Percentiles rank a stretch among this genome's conserved stretches.
Evolutionary conservation across 2,113 vertebrate genomes (phyloP).

Genomic region (Strix aluco): DNA sequence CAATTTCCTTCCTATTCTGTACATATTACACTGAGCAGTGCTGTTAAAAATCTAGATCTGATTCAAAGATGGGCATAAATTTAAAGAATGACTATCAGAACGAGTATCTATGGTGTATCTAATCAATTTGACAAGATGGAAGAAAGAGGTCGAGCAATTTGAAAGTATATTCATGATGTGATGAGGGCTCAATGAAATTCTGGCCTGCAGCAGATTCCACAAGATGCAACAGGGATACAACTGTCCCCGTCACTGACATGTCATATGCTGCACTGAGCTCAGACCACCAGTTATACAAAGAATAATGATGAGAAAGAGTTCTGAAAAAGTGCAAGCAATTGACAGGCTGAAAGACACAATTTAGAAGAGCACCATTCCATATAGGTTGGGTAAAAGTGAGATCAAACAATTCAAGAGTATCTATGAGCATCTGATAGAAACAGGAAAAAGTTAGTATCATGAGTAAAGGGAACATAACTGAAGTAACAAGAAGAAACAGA

Average conservation of each 20-base stretch:
- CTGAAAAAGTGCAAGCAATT: not conserved
- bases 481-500: not conserved
- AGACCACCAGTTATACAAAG: not conserved
- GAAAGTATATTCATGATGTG: not conserved
- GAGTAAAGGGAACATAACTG: not conserved
- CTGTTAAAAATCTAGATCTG: not conserved
- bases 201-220: not conserved
- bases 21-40: not conserved
- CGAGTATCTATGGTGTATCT: accelerated
- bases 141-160: not conserved
- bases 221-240: not conserved
- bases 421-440: not conserved
- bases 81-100: not conserved
- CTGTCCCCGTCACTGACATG: not conserved
- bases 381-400: not conserved
- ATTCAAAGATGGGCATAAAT: not conserved
- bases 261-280: not conserved
- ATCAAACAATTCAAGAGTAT: not conserved
- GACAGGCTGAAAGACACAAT: not conserved
- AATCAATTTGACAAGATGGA: not conserved
- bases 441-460: not conserved
- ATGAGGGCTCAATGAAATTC: not conserved
- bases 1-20: not conserved
- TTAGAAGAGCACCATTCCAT: not conserved
- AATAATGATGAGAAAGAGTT: not conserved